phyloP scores from a whole-genome alignment of 2,888 invertebrate genomes.

The Nomada ruficornis region DNA sequence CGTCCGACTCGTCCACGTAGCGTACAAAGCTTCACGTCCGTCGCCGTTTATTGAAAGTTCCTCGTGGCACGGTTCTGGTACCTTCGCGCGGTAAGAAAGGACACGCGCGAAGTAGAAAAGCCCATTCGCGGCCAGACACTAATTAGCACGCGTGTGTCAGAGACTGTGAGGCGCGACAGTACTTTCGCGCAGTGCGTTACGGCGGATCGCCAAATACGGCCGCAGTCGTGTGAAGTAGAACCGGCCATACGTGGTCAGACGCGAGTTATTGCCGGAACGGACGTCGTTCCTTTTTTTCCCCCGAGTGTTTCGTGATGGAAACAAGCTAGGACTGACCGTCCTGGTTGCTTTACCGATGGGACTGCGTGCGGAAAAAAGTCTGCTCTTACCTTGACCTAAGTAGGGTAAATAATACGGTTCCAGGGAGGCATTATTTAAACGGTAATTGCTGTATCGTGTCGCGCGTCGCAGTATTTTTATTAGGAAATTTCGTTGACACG shows the following conservation, averaged over 20 bases:
- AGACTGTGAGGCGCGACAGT: neutral
- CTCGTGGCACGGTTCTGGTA: neutral
- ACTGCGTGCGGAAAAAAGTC: slow-evolving; percentile 1
- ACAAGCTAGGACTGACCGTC: neutral
- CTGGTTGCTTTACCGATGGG: slow-evolving; percentile 3
- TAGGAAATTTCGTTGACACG: slow-evolving; percentile 9
- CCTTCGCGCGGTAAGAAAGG: neutral
- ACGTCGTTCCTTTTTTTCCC: slow-evolving; percentile 13
- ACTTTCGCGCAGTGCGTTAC: slow-evolving; percentile 31
- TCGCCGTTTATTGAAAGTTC: slow-evolving; percentile 9
- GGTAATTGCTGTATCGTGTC: slow-evolving; percentile 28
- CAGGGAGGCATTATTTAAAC: slow-evolving; percentile 5
- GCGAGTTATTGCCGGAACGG: slow-evolving; percentile 16
- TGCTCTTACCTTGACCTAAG: slow-evolving; percentile 47
- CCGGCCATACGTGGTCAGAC: slow-evolving; percentile 21
- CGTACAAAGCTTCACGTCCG: neutral
- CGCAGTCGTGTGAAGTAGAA: slow-evolving; percentile 8
- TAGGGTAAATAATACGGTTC: slow-evolving; percentile 7
- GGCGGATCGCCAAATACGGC: slow-evolving; percentile 11
- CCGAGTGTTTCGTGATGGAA: slow-evolving; percentile 33
- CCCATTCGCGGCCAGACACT: slow-evolving; percentile 26
- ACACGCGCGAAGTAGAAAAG: slow-evolving; percentile 27
- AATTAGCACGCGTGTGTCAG: slow-evolving; percentile 3
- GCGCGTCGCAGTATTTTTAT: neutral
- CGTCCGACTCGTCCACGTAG: neutral